These are phyloP conservation scores for Paramisgurnus dabryanus DNA, from an alignment of 2,113 vertebrate genomes.

Conservation along the genomic window DNA sequence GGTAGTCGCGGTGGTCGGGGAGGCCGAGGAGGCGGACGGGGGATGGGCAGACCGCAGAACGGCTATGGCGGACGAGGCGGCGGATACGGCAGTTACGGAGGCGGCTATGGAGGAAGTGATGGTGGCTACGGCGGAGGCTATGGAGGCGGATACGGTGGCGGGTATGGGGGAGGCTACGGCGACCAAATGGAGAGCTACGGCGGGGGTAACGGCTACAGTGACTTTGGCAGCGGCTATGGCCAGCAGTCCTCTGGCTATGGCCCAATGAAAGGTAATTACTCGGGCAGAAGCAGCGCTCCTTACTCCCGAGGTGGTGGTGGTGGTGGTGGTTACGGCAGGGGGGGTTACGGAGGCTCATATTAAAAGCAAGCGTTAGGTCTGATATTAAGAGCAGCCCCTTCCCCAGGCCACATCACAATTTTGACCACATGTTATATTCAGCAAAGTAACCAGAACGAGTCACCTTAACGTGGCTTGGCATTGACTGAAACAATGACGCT, in stretches of 20 bases:
- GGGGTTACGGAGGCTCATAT: slow-evolving; percentile 70
- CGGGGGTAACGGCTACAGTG: slow-evolving; percentile 88
- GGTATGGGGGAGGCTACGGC: slow-evolving; percentile 68
- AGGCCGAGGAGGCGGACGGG: slow-evolving; percentile 81
- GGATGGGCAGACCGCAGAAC: slow-evolving; percentile 79
- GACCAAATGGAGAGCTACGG: slow-evolving; percentile 82
- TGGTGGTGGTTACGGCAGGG: slow-evolving; percentile 68
- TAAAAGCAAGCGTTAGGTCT: slow-evolving; percentile 44
- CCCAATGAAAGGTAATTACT: slow-evolving; percentile 86
- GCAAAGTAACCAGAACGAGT: slow-evolving; percentile 31
- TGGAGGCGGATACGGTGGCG: slow-evolving; percentile 73
- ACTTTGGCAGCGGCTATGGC: slow-evolving; percentile 88
- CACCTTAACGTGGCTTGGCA: slow-evolving; percentile 40
- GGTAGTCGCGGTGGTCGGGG: slow-evolving; percentile 68
- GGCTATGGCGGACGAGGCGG: slow-evolving; percentile 80
- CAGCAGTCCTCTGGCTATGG: slow-evolving; percentile 92
- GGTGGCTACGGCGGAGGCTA: slow-evolving; percentile 85
- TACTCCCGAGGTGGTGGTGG: slow-evolving; percentile 80
- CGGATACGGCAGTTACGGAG: slow-evolving; percentile 84
- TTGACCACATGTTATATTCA: slow-evolving; percentile 43
- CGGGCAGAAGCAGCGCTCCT: slow-evolving; percentile 84
- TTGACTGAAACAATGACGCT: slow-evolving; percentile 49
- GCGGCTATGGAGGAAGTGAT: slow-evolving; percentile 74
- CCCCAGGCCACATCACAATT: slow-evolving; percentile 54
- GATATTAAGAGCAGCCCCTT: slow-evolving; percentile 53